Conservation (phyloP, 2,888 invertebrate species). For the Macropis europaea region DNA sequence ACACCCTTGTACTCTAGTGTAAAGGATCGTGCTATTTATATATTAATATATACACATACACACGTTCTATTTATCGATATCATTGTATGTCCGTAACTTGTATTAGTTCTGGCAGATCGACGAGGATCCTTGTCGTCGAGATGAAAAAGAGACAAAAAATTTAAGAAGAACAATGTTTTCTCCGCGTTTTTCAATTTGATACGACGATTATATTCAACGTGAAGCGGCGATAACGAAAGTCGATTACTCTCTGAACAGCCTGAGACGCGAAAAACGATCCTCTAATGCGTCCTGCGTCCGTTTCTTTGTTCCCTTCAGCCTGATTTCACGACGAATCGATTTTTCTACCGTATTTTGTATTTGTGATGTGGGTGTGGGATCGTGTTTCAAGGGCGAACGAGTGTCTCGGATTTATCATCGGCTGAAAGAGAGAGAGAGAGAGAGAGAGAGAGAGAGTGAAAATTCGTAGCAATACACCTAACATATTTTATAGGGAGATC, state of each 20-base stretch:
- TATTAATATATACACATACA: conserved; percentile 57
- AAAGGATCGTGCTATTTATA: conserved; percentile 66
- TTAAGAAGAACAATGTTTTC: too few relatives aligned
- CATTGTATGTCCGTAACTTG: conserved; percentile 55
- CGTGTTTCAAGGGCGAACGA: too few relatives aligned
- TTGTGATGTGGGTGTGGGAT: too few relatives aligned
- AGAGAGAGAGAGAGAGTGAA: background rate
- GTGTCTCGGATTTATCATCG: too few relatives aligned
- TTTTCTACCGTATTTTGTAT: background rate
- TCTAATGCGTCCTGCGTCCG: too few relatives aligned
- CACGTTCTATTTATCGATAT: conserved; percentile 61
- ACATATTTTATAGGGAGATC: conserved; percentile 51
- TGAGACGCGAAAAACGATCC: background rate
- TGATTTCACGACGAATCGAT: too few relatives aligned
- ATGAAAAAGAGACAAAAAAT: background rate
- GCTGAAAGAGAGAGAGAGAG: background rate
- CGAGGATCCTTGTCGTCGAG: background rate
- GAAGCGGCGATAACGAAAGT: conserved; percentile 25
- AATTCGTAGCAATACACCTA: conserved; percentile 46
- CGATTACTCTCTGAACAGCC: background rate
- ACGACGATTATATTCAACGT: too few relatives aligned
- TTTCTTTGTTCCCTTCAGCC: background rate
- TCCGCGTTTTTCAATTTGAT: conserved; percentile 50
- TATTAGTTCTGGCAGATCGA: conserved; percentile 25
- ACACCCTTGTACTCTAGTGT: conserved; percentile 63